Evolutionary conservation across 2,113 vertebrate species (phyloP).

Genomic region (Phocoena phocoena): DNA sequence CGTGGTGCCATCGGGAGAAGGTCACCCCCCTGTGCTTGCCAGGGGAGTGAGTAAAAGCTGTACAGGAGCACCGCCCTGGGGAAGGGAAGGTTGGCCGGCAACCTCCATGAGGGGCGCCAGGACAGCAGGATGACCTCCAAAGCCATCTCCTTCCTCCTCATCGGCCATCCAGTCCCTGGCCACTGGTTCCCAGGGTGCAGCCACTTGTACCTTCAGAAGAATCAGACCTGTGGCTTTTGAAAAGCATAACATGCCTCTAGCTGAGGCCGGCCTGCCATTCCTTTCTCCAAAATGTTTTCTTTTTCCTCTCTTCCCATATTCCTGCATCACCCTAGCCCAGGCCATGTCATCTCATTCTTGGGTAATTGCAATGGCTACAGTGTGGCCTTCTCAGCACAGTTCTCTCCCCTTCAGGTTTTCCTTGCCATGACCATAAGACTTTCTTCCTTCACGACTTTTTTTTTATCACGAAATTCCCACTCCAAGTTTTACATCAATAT

Average conservation of each 20-base stretch:
- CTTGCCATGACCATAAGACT: neutral
- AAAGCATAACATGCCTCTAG: neutral
- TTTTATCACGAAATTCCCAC: neutral
- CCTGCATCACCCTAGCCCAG: neutral
- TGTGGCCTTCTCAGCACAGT: neutral
- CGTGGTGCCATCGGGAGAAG: rapidly evolving
- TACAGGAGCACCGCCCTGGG: neutral
- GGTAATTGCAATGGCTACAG: neutral
- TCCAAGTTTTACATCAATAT: neutral
- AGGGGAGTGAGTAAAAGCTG: neutral
- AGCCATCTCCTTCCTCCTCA: neutral
- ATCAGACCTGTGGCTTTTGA: neutral
- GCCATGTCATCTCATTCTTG: neutral
- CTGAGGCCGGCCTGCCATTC: neutral
- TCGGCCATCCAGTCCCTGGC: neutral
- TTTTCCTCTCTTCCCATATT: neutral
- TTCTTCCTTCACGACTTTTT: neutral
- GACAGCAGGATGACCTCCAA: neutral
- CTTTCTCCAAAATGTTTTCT: neutral
- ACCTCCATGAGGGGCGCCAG: neutral
- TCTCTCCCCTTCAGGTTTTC: neutral
- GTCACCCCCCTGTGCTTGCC: neutral
- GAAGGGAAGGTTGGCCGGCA: neutral
- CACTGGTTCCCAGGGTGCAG: neutral
- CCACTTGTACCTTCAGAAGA: neutral